phyloP scores from a whole-genome alignment of 2,888 invertebrate species.

The Ypsolopha scabrella region DNA sequence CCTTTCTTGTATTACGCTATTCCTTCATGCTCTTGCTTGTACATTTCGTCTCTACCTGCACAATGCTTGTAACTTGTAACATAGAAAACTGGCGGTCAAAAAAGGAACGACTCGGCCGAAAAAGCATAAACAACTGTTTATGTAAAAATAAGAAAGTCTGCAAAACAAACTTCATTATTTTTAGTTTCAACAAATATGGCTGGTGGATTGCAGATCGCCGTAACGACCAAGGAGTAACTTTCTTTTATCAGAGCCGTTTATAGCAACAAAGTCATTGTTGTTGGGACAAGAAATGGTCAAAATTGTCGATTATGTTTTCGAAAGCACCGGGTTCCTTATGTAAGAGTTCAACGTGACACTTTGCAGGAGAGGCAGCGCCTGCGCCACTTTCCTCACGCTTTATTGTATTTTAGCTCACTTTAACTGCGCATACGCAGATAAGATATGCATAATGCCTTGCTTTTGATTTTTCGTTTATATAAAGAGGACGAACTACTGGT shows the following conservation, averaged over 20 bases:
- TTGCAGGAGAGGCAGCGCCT: conserved; percentile 35
- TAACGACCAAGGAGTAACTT: conserved; percentile 28
- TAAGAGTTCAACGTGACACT: conserved; percentile 70
- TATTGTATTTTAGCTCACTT: background rate
- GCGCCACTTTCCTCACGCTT: conserved; percentile 40
- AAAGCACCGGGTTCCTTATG: conserved; percentile 63
- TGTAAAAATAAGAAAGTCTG: background rate
- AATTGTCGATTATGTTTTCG: conserved; percentile 60
- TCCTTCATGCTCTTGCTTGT: background rate
- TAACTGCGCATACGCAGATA: background rate
- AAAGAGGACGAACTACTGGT: too few species aligned
- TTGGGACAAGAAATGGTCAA: conserved; percentile 35
- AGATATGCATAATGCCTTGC: too few species aligned
- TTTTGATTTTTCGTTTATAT: too few species aligned
- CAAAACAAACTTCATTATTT: background rate
- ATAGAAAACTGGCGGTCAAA: background rate
- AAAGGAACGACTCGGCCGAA: background rate
- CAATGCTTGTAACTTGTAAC: background rate
- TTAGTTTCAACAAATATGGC: background rate
- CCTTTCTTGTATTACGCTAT: conserved; percentile 44
- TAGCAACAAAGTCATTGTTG: conserved; percentile 38
- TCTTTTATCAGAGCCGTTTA: conserved; percentile 28
- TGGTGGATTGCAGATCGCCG: conserved; percentile 8
- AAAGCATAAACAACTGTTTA: background rate
- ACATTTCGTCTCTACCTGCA: background rate